Percentiles rank a stretch among this genome's conserved stretches.
These are phyloP conservation scores for Tolmerus cingulatus DNA, from an alignment of 2,888 invertebrate genomes.

Conservation along the genomic window DNA sequence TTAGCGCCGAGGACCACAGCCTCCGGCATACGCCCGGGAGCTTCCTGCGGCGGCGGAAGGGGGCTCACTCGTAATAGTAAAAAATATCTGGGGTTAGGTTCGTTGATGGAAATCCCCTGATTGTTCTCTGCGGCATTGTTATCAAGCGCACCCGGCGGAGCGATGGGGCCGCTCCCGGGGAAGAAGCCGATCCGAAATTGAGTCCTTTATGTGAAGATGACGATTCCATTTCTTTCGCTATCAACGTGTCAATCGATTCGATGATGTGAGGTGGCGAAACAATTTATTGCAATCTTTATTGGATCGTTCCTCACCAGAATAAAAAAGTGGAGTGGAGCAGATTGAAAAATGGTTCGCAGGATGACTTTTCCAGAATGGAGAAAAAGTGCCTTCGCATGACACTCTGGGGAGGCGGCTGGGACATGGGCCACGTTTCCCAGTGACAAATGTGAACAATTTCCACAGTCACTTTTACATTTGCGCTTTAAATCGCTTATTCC, in stretches of 20 bases:
- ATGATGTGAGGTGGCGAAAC: constrained; percentile 36
- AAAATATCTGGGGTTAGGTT: constrained; percentile 40
- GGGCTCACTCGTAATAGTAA: constrained; percentile 43
- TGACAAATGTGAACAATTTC: constrained; percentile 36
- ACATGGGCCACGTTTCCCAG: not conserved
- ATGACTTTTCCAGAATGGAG: constrained; percentile 20
- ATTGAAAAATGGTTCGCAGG: constrained; percentile 33
- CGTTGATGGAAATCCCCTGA: constrained; percentile 46
- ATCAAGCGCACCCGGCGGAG: constrained; percentile 32
- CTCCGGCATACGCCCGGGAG: not conserved
- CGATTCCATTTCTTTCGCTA: constrained; percentile 47
- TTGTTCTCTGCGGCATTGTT: constrained; percentile 46
- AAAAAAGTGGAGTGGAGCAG: constrained; percentile 13
- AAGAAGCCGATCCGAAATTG: constrained; percentile 40
- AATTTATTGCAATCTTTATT: constrained; percentile 41
- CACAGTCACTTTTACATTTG: constrained; percentile 10
- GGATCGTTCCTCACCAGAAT: constrained; percentile 38
- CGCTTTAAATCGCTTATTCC: constrained; percentile 11
- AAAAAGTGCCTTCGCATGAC: constrained; percentile 17
- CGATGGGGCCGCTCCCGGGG: not conserved
- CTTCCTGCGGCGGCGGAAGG: not conserved
- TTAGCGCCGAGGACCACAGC: constrained; percentile 13
- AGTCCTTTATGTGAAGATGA: constrained; percentile 46
- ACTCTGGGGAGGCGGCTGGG: constrained; percentile 6
- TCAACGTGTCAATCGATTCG: constrained; percentile 40